Evolutionary conservation across 1,140 invertebrate species (phyloP), one percentile per base, ranked within the genome.

Genomic region (Steinernema feltiae): DNA sequence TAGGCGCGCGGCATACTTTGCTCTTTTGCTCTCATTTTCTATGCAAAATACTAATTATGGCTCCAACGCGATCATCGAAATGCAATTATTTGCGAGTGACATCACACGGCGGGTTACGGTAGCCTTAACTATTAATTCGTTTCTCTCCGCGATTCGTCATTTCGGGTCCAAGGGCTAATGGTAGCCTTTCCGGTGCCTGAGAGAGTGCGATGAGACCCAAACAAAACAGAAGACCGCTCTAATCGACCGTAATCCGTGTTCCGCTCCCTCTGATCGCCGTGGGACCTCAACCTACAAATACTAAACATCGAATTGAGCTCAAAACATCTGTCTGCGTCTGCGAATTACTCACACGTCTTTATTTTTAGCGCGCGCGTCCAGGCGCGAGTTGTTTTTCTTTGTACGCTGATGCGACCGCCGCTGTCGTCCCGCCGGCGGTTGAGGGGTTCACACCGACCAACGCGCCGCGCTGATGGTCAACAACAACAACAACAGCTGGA

Each of bases 401-500:
- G 41, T 46, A 46, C 41, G 41, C 41, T 46, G 41, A 46, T 46
- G 41, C 41, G 7, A n/a, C 41, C n/a, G 41, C n/a, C n/a, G n/a
- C n/a, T n/a, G n/a, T n/a, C n/a, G n/a, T n/a, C n/a, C n/a, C n/a
- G n/a, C n/a, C n/a, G n/a, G n/a, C n/a, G n/a, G n/a, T n/a, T n/a
- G n/a, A n/a, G n/a, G n/a, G 53, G 53, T 63, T 63, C 53, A 63
- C 7, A 63, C 53, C 53, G 53, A 63, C 12, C 53, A 63, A 27
- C 53, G 12, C 15, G 7, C 7, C 2, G 2, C 2, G 53, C 53
- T 3, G 24, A 27, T 63, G 53, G 53, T 63, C 53, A 63, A 63
- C 53, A 63, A 63, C 12, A 63, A 63, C 53, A 63, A 63, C 53
- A 63, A 63, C 53, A 63, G 53, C 53, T 63, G 53, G 53, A 63